Evolutionary conservation across 2,113 vertebrate genomes (phyloP), one percentile per base, ranked within the genome.

Genomic region (Gobio gobio): DNA sequence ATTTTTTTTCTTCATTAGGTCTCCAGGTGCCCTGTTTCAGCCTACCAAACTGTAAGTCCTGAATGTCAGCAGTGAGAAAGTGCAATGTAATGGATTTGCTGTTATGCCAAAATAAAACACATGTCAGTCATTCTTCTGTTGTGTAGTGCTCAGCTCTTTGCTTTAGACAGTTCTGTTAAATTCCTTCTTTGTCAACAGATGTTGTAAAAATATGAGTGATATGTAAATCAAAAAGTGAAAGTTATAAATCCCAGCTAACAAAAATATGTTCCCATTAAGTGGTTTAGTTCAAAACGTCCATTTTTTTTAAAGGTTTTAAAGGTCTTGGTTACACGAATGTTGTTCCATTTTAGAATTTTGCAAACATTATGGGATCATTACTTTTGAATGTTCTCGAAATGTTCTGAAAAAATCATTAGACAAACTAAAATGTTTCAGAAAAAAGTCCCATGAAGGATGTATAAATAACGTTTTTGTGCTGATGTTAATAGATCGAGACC

Each of bases 101-200:
- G 56, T 86, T 79, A 80, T 78, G 51, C 26, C 76, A 85, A 84
- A 83, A 20, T 63, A 43, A 86, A 87, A 87, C 73, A 78, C 61
- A 85, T 58, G 33, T 78, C 43, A 61, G 33, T 51, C 29, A n/a
- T 84, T 75, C 6, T 72, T 68, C 14, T 82, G 58, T 45, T 49
- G 73, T 29, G 20, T 72, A 47, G 43, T 84, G 36, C 22, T 24
- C 13, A 58, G 51, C 18, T 59, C 22, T 24, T 78, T 78, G 63
- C 36, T 80, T 26, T 26, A 29, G 12, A 24, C 13, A 43, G 43
- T 26, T 45, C n/a, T 18, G 58, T 1, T 47, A 5, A 63, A 10
- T 40, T 24, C 10, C 43, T 78, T 59, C 56, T 78, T 59, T n/a
- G 9, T 5, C 5, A 78, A 78, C 22, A 79, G 36, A 45, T 79